Evolutionary conservation across 2,113 vertebrate species (phyloP).

Genomic region (Tetrao urogallus): DNA sequence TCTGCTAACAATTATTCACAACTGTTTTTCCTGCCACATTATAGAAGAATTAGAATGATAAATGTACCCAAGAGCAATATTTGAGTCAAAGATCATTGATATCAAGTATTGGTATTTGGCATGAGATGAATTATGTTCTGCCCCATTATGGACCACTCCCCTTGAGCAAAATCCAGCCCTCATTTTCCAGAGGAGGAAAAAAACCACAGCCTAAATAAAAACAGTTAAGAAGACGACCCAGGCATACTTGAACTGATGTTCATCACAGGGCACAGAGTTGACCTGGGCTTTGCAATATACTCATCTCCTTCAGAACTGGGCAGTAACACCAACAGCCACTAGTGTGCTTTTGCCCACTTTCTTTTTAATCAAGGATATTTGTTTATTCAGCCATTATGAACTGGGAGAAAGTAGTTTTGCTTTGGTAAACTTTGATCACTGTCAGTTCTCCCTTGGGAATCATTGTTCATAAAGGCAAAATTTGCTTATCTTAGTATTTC

Average conservation of each 20-base stretch:
- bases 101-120: slow-evolving; percentile 30
- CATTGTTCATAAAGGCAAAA: slow-evolving; percentile 45
- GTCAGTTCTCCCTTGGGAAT: slow-evolving; percentile 35
- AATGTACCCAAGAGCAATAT: slow-evolving; percentile 30
- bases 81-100: slow-evolving; percentile 13
- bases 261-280: neutral
- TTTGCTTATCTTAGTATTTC: slow-evolving; percentile 65
- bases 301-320: neutral
- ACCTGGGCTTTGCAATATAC: neutral
- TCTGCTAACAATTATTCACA: slow-evolving; percentile 14
- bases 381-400: slow-evolving; percentile 44
- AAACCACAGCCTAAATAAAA: neutral
- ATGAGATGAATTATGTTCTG: slow-evolving; percentile 34
- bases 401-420: slow-evolving; percentile 24
- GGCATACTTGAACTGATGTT: neutral
- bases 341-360: neutral
- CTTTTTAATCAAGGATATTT: slow-evolving; percentile 41
- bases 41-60: slow-evolving; percentile 56
- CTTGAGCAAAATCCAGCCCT: slow-evolving; percentile 33
- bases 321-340: neutral
- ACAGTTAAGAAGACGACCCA: neutral
- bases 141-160: neutral
- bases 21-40: slow-evolving; percentile 17
- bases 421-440: slow-evolving; percentile 45
- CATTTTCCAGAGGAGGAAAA: neutral